Conservation (phyloP, 2,888 invertebrate species). For the Arenicola marina region DNA sequence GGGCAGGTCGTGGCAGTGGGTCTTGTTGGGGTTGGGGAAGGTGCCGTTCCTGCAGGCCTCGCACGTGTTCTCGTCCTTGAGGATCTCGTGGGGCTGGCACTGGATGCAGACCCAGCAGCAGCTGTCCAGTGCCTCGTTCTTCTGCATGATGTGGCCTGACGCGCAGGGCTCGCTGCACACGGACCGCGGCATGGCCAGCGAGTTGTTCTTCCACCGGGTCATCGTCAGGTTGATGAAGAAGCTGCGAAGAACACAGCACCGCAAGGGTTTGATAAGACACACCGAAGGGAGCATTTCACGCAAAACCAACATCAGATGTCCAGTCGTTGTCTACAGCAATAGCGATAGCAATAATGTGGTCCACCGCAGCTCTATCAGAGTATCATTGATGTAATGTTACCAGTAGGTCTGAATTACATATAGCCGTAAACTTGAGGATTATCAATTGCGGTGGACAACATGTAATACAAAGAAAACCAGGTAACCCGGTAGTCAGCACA, state of each 20-base stretch:
- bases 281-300: no score
- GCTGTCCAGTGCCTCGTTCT: slow-evolving; percentile 52
- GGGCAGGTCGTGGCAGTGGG: slow-evolving; percentile 62
- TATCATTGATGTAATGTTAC: no score
- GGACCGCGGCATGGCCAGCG: slow-evolving; percentile 65
- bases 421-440: no score
- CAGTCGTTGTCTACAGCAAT: no score
- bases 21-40: slow-evolving; percentile 67
- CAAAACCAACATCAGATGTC: no score
- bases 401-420: no score
- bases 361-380: no score
- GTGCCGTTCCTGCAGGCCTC: slow-evolving; percentile 66
- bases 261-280: no score
- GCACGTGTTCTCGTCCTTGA: slow-evolving; percentile 63
- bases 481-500: no score
- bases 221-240: slow-evolving; percentile 10
- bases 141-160: slow-evolving; percentile 53
- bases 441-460: no score
- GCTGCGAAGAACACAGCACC: slow-evolving; percentile 5
- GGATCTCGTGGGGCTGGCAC: slow-evolving; percentile 68
- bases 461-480: no score
- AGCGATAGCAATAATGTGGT: no score
- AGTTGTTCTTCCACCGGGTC: slow-evolving; percentile 12
- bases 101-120: slow-evolving; percentile 76
- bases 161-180: slow-evolving; percentile 71